Evolutionary conservation across 2,888 invertebrate species (phyloP).

Genomic region (Pheosia gnoma): DNA sequence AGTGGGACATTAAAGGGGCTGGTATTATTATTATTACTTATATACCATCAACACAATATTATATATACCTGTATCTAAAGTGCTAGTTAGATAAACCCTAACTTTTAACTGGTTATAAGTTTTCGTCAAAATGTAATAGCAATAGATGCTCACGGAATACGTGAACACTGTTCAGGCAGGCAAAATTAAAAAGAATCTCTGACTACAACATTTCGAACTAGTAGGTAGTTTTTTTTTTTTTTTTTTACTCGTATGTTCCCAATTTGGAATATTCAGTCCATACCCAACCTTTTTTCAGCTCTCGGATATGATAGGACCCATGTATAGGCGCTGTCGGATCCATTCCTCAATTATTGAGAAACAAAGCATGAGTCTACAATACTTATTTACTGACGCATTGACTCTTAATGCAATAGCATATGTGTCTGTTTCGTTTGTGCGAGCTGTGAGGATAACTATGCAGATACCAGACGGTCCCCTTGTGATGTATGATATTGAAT

Average conservation of each 20-base stretch:
- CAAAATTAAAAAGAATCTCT: too few relatives aligned
- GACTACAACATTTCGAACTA: too few relatives aligned
- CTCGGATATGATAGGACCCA: slow-evolving; percentile 10
- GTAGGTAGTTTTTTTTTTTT: background rate
- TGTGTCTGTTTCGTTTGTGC: background rate
- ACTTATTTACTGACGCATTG: background rate
- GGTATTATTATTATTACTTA: too few relatives aligned
- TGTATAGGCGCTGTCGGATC: slow-evolving; percentile 13
- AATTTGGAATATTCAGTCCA: background rate
- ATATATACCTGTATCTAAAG: too few relatives aligned
- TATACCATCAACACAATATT: too few relatives aligned
- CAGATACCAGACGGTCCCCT: slow-evolving; percentile 4
- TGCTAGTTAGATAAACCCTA: too few relatives aligned
- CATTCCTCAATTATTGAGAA: slow-evolving; percentile 16
- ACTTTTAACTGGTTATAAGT: too few relatives aligned
- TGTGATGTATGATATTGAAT: slow-evolving; percentile 25
- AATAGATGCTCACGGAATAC: too few relatives aligned
- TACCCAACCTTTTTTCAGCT: slow-evolving; percentile 3
- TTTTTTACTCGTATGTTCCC: background rate
- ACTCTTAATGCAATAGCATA: background rate
- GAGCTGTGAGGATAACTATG: background rate
- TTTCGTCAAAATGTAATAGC: too few relatives aligned
- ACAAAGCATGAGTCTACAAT: slow-evolving; percentile 13
- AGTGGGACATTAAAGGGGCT: too few relatives aligned
- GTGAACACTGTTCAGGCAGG: too few relatives aligned